phyloP scores from a whole-genome alignment of 2,888 invertebrate species.

The Lobophora halterata region DNA sequence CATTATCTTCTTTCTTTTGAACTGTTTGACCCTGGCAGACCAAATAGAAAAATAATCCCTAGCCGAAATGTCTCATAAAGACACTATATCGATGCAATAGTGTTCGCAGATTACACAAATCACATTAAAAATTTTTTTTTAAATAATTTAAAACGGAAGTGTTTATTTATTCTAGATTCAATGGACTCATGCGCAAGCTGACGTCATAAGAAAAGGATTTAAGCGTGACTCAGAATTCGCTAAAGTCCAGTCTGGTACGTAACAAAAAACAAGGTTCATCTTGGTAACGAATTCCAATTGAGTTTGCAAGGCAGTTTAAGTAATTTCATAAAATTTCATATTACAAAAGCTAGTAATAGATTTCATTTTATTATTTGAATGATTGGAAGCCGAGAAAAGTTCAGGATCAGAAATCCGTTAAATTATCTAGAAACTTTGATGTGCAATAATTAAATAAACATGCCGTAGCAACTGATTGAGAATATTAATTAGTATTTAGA shows the following conservation, averaged over 20 bases:
- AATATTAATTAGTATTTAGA: constrained; percentile 31
- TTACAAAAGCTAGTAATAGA: too few relatives aligned
- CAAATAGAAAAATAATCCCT: too few relatives aligned
- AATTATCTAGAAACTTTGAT: constrained; percentile 7
- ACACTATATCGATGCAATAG: too few relatives aligned
- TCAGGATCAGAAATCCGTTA: too few relatives aligned
- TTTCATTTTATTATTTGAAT: too few relatives aligned
- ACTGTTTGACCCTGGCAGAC: too few relatives aligned
- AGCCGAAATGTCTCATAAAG: too few relatives aligned
- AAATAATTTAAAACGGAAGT: constrained; percentile 5
- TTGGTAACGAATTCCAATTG: constrained; percentile 15
- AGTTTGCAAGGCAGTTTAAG: not conserved
- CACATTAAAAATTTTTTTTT: too few relatives aligned
- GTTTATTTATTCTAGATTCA: constrained; percentile 15
- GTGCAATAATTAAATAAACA: too few relatives aligned
- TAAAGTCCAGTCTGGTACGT: constrained; percentile 38
- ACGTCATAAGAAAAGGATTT: constrained; percentile 65
- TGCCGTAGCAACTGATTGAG: constrained; percentile 23
- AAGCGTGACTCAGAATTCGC: constrained; percentile 55
- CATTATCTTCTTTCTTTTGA: too few relatives aligned
- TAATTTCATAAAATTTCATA: not conserved
- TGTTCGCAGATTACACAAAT: too few relatives aligned
- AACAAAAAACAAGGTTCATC: constrained; percentile 31
- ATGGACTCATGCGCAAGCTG: constrained; percentile 49
- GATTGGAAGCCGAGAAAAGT: too few relatives aligned